A percentile compares a stretch with the other conserved stretches of the same genome.
Conservation (phyloP, 2,888 invertebrate species). For the Blastobasis adustella region DNA sequence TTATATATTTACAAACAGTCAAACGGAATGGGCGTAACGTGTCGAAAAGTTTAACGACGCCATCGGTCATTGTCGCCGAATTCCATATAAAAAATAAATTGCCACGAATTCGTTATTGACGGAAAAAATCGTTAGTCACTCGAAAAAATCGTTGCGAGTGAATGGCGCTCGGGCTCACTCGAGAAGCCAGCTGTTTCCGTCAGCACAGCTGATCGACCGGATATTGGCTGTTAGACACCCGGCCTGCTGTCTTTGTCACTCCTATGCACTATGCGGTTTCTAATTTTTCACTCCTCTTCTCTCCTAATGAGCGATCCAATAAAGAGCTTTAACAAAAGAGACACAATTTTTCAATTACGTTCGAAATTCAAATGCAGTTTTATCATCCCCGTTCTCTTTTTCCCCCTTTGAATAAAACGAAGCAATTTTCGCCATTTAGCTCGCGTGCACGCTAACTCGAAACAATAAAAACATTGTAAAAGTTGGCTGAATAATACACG, state of each 20-base stretch:
- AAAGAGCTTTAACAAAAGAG: conserved; percentile 7
- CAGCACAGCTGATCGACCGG: conserved; percentile 69
- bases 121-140: conserved; percentile 43
- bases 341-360: neutral
- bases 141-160: conserved; percentile 28
- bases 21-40: neutral
- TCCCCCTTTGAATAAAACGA: too few relatives aligned
- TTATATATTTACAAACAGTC: too few relatives aligned
- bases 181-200: conserved; percentile 67
- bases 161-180: conserved; percentile 46
- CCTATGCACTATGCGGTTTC: conserved; percentile 34
- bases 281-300: conserved; percentile 43
- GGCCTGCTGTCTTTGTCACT: conserved; percentile 29
- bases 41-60: conserved; percentile 7
- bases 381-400: conserved; percentile 2
- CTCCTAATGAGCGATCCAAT: conserved; percentile 41
- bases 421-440: conserved; percentile 38
- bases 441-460: conserved; percentile 47
- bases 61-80: conserved; percentile 30
- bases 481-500: conserved; percentile 30
- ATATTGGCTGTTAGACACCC: conserved; percentile 64
- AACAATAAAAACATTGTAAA: conserved; percentile 34
- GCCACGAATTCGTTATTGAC: conserved; percentile 40
- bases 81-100: conserved; percentile 34
- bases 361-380: neutral